These are phyloP conservation scores for Synodontis membranacea DNA, from an alignment of 2,113 vertebrate genomes.

Conservation along the genomic window DNA sequence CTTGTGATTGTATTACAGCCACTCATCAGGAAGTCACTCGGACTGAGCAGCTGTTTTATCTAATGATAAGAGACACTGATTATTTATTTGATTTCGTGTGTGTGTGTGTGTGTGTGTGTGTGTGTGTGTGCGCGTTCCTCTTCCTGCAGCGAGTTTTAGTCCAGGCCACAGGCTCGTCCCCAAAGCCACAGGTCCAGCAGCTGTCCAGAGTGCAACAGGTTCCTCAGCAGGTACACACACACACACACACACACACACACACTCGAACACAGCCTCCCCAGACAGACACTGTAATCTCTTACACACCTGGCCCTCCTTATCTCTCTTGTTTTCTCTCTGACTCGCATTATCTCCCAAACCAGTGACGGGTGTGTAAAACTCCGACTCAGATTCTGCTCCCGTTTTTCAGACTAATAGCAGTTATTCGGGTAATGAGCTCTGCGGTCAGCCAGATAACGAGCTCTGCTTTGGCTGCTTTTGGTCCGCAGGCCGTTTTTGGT, in stretches of 20 bases:
- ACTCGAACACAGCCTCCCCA: slow-evolving; percentile 50
- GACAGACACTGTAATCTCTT: slow-evolving; percentile 16
- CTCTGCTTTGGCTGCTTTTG: slow-evolving; percentile 3
- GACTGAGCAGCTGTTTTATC: neutral
- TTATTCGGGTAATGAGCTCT: no score
- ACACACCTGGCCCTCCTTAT: slow-evolving; percentile 27
- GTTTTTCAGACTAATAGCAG: neutral
- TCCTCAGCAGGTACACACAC: slow-evolving; percentile 84
- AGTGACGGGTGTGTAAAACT: neutral
- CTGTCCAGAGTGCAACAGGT: slow-evolving; percentile 89
- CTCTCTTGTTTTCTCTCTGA: neutral
- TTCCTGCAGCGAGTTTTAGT: slow-evolving; percentile 89
- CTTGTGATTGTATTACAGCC: neutral
- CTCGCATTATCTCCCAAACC: neutral
- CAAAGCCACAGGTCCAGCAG: slow-evolving; percentile 90
- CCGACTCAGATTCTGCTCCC: neutral
- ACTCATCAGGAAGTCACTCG: neutral
- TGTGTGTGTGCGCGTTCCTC: slow-evolving; percentile 53
- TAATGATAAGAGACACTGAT: neutral
- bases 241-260: slow-evolving; percentile 53
- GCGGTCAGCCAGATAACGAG: slow-evolving; percentile 32
- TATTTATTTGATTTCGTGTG: slow-evolving; percentile 40
- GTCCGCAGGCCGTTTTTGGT: slow-evolving; percentile 2
- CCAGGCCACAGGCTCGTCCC: slow-evolving; percentile 85
- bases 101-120: slow-evolving; percentile 26